Base-by-base conservation (phyloP, 1,140 invertebrate species). In the Tetraneura akinire region DNA sequence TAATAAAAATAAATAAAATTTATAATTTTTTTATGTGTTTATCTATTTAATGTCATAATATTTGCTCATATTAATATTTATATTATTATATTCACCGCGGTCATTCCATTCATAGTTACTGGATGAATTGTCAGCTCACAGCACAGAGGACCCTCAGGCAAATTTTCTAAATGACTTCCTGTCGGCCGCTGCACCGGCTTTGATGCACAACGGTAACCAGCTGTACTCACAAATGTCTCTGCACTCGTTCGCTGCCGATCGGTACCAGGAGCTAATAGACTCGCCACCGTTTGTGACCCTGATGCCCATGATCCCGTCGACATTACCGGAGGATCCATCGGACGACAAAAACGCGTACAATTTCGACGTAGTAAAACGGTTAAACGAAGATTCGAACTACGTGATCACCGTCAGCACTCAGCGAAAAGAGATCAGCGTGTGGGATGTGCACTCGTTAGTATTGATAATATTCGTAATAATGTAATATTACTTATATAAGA, bases 391-490 rank as follows among this genome's bases (percentile, higher is more conserved):
- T 49, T 87, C 89, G 47, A 88, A 90, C 82, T 92, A 90, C 85
- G 89, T 93, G 21, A 90, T 92, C 23, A 92, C 91, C 9, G 86
- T 94, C 18, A 91, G 91, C 2, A 91, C 91, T 0, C 88, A 91
- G 68, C 85, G 89, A 10, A 91, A 92, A 81, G 91, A 93, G 85
- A 91, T 95, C 49, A 91, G 89, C 83, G 92, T 95, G 8, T 95
- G 93, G 93, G 89, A 92, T 87, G 88, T 91, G 10, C 86, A 88
- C 60, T 89, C 86, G 88, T 92, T 85, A 87, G 45, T 66, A 66
- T 26, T 18, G 11, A 37, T 37, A 37, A n/a, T n/a, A n/a, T n/a
- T n/a, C n/a, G n/a, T n/a, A n/a, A n/a, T n/a, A n/a, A n/a, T n/a
- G n/a, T n/a, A n/a, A n/a, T n/a, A n/a, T n/a, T n/a, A n/a, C n/a